Base-by-base conservation (phyloP, 2,888 invertebrate genomes). In the Rhagium mordax region DNA sequence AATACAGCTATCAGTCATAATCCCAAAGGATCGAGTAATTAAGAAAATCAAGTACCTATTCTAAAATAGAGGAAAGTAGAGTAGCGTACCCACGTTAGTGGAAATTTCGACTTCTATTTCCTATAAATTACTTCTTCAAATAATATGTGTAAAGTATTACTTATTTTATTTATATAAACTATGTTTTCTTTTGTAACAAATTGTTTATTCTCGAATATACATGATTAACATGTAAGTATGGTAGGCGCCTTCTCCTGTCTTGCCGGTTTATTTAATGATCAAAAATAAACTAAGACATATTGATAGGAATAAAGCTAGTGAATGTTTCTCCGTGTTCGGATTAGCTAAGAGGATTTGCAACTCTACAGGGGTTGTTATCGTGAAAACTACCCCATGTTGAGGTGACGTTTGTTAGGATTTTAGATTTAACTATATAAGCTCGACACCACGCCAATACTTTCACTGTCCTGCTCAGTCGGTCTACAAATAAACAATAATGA, bases 351-450 rank as follows among this genome's bases (percentile, higher is more conserved):
- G 76, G 81, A 81, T 82, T 83, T 81, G 72, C 67, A 75, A 65
- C 72, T 74, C 82, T 65, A 78, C 75, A 76, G 84, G 84, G 82
- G 83, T 82, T 83, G 82, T 83, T 83, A 79, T 83, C 78, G 79
- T 70, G 61, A 67, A 73, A 81, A 81, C 83, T 81, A 75, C 84
- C 82, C 80, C 76, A 78, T 76, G 82, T 33, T 71, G 61, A 33
- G n/a, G 57, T 66, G 66, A 66, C 57, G 71, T 68, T 60, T 74
- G 60, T 65, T 60, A 51, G 67, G 65, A 73, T 74, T 75, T 75
- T 72, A 72, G 68, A 65, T 72, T 27, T 51, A 64, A 55, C 66
- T 74, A 74, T 76, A 74, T 76, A 76, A 74, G 68, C 53, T 47
- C 67, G 29, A 18, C 18, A 21, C 49, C 41, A 53, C 21, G 49